Evolutionary conservation across 2,113 vertebrate genomes (phyloP).

Genomic region (Ginglymostoma cirratum): DNA sequence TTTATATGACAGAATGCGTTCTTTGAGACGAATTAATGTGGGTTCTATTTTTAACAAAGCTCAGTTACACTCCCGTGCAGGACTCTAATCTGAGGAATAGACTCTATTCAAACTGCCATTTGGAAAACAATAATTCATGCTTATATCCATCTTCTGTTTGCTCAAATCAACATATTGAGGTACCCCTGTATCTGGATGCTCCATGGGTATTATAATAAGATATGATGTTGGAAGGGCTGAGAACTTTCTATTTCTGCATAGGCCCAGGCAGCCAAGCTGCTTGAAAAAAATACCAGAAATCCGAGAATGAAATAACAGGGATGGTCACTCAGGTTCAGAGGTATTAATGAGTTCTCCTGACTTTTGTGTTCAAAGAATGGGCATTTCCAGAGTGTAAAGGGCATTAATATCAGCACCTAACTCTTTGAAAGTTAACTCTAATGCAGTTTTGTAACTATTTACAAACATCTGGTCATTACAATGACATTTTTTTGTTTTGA

Average conservation of each 20-base stretch:
- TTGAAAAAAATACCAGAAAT: not conserved
- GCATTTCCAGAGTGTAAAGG: not conserved
- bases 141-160: not conserved
- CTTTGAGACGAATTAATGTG: not conserved
- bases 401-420: not conserved
- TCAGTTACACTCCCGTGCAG: not conserved
- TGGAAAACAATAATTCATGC: not conserved
- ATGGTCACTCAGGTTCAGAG: not conserved
- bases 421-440: not conserved
- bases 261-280: not conserved
- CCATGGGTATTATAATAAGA: not conserved
- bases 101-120: not conserved
- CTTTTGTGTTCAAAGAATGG: not conserved
- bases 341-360: not conserved
- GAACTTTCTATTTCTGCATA: not conserved
- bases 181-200: not conserved
- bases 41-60: not conserved
- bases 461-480: not conserved
- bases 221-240: not conserved
- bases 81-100: not conserved
- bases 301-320: not conserved
- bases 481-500: not conserved
- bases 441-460: not conserved
- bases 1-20: too few relatives aligned
- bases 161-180: not conserved